A percentile compares a stretch with the other conserved stretches of the same genome.
These are phyloP conservation scores for Lampris megalopsis DNA, from an alignment of 2,113 vertebrate genomes.

Conservation along the genomic window DNA sequence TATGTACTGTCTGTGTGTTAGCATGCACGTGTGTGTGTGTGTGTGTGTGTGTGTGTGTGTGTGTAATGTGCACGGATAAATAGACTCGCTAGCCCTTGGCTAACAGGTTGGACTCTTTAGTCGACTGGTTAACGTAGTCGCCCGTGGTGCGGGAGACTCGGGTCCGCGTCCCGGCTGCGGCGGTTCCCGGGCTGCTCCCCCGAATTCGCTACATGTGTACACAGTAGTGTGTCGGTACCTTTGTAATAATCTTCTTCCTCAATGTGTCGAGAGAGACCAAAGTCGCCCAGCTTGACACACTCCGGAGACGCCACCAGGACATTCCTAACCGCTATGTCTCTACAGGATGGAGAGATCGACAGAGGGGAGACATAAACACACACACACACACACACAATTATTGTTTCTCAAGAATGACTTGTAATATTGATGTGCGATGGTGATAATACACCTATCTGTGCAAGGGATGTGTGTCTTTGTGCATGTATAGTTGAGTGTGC, in stretches of 20 bases:
- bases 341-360: constrained; percentile 51
- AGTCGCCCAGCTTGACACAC: constrained; percentile 94
- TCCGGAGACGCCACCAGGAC: constrained; percentile 88
- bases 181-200: no score
- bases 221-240: constrained; percentile 76
- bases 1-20: background rate
- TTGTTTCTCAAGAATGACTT: no score
- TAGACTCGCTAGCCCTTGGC: no score
- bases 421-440: no score
- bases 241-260: constrained; percentile 97
- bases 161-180: no score
- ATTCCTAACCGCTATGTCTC: constrained; percentile 95
- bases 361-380: background rate
- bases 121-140: no score
- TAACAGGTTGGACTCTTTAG: no score
- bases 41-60: background rate
- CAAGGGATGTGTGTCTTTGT: background rate
- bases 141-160: no score
- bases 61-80: no score
- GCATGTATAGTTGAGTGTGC: background rate
- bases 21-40: background rate
- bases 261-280: constrained; percentile 93
- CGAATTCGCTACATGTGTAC: no score
- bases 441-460: no score
- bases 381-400: background rate